phyloP scores from a whole-genome alignment of 2,797 vertebrate species.

The Cryptoprocta ferox region DNA sequence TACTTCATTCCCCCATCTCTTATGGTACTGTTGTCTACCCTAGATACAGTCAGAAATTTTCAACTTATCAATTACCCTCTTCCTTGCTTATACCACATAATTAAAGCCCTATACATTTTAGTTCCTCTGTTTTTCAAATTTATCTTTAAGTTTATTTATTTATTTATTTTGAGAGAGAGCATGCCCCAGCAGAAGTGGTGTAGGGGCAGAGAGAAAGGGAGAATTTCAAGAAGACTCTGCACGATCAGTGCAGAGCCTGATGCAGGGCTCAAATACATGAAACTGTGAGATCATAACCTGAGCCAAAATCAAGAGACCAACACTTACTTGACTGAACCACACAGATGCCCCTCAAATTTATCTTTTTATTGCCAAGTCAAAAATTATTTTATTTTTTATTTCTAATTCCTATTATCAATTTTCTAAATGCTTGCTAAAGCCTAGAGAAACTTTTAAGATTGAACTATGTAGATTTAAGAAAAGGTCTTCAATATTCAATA shows the following conservation, averaged over 20 bases:
- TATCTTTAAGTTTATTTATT: background rate
- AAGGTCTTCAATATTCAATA: background rate
- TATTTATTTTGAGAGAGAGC: no score
- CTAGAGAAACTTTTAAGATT: background rate
- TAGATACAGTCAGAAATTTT: background rate
- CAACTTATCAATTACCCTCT: background rate
- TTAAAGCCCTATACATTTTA: background rate
- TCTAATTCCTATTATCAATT: background rate
- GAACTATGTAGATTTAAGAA: background rate
- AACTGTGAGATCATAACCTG: no score
- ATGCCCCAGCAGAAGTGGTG: no score
- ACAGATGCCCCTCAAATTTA: background rate
- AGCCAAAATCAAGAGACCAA: no score
- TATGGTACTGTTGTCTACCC: background rate
- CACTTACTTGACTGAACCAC: no score
- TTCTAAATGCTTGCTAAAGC: background rate
- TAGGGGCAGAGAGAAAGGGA: no score
- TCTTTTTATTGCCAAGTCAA: background rate
- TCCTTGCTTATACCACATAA: background rate
- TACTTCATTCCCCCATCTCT: background rate
- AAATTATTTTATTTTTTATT: background rate
- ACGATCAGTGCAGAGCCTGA: no score
- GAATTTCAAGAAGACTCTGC: no score
- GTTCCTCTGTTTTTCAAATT: background rate
- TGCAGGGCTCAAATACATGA: no score